phyloP scores from a whole-genome alignment of 1,140 invertebrate species.

The Stegodyphus dumicola region DNA sequence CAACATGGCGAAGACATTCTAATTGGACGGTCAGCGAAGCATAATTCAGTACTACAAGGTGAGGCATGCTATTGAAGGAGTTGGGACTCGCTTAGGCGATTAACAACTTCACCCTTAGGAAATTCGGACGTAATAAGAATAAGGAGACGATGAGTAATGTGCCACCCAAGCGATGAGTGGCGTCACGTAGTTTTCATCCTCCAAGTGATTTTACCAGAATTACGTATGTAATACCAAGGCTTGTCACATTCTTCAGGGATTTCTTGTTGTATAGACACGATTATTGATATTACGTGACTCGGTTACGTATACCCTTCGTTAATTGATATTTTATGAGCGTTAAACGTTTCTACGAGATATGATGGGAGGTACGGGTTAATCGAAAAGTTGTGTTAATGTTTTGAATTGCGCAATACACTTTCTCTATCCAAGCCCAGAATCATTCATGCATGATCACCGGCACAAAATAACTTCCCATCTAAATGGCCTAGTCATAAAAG shows the following conservation, averaged over 20 bases:
- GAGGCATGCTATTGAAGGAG: neutral
- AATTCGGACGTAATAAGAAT: neutral
- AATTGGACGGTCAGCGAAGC: neutral
- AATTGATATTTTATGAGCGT: neutral
- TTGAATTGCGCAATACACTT: too few relatives aligned
- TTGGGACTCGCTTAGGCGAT: neutral
- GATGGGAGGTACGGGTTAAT: too few relatives aligned
- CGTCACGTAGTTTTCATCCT: too few relatives aligned
- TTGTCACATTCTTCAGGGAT: neutral
- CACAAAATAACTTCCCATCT: too few relatives aligned
- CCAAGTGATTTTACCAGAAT: neutral
- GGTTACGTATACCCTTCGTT: neutral
- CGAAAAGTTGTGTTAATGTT: too few relatives aligned
- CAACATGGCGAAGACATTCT: neutral
- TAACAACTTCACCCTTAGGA: neutral
- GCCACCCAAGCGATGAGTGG: too few relatives aligned
- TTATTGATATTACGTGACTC: neutral
- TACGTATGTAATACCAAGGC: neutral
- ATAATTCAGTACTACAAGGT: neutral
- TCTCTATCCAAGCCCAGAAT: too few relatives aligned
- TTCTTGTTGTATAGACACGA: neutral
- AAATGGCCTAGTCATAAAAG: too few relatives aligned
- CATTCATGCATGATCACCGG: too few relatives aligned
- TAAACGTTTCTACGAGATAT: too few relatives aligned
- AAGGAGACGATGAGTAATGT: neutral